A percentile compares a stretch with the other conserved stretches of the same genome.
These are phyloP conservation scores for Ypsolopha sequella DNA, from an alignment of 2,888 invertebrate species.

Conservation along the genomic window DNA sequence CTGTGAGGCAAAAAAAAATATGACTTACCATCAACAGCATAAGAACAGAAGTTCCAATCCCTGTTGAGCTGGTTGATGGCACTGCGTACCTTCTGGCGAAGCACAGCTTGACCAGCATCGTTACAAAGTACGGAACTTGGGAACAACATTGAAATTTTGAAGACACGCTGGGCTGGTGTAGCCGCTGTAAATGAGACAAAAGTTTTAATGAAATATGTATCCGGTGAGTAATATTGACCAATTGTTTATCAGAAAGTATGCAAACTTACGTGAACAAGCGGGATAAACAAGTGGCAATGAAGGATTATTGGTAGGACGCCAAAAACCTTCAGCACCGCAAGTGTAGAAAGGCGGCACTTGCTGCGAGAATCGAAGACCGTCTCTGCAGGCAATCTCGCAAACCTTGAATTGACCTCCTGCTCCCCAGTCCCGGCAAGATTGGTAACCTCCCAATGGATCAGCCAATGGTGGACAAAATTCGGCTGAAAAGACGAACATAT, in stretches of 20 bases:
- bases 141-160: constrained; percentile 94
- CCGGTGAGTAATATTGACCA: neutral
- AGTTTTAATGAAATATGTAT: constrained; percentile 2
- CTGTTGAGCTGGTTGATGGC: constrained; percentile 92
- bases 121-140: constrained; percentile 97
- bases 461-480: constrained; percentile 92
- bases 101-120: constrained; percentile 93
- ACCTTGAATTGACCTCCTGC: constrained; percentile 96
- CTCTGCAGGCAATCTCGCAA: constrained; percentile 90
- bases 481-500: constrained; percentile 68
- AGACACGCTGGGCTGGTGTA: constrained; percentile 93
- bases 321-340: constrained; percentile 98
- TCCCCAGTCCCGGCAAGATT: constrained; percentile 96
- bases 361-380: constrained; percentile 91
- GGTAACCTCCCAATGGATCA: constrained; percentile 92
- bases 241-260: neutral
- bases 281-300: constrained; percentile 88
- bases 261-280: constrained; percentile 85
- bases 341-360: constrained; percentile 97
- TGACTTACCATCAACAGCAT: constrained; percentile 82
- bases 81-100: constrained; percentile 88
- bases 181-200: constrained; percentile 69
- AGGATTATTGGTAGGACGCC: constrained; percentile 90
- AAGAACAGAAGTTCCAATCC: constrained; percentile 97
- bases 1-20: neutral